phyloP scores from a whole-genome alignment of 2,797 vertebrate species.

The Oryzias dopingdopingensis region DNA sequence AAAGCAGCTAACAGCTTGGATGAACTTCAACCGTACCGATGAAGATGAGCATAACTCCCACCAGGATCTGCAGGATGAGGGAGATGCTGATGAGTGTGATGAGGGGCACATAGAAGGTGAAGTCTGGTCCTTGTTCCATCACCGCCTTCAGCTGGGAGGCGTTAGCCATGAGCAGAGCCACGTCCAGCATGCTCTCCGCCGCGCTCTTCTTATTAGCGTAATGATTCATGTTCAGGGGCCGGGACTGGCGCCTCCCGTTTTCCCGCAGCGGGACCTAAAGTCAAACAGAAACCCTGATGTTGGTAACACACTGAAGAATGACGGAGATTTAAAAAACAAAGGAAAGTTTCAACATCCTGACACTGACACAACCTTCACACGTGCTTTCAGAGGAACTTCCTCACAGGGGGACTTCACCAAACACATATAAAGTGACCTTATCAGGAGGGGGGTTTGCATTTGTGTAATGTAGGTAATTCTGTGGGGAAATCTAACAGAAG shows the following conservation, averaged over 20 bases:
- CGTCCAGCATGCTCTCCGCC: conserved; percentile 95
- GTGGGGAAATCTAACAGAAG: conserved; percentile 18
- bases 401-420: too few species aligned
- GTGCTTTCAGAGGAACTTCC: too few species aligned
- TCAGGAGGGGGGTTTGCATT: too few species aligned
- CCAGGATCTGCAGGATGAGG: conserved; percentile 84
- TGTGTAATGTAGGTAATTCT: too few species aligned
- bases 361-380: too few species aligned
- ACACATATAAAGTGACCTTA: not conserved
- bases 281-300: conserved; percentile 35
- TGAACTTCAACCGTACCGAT: conserved; percentile 79
- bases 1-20: not conserved
- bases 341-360: too few species aligned
- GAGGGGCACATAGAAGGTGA: conserved; percentile 83
- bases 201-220: conserved; percentile 98
- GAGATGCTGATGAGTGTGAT: conserved; percentile 90
- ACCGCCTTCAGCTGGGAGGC: conserved; percentile 95
- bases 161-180: conserved; percentile 96
- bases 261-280: conserved; percentile 30
- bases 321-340: not conserved
- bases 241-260: not conserved
- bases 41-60: conserved; percentile 93
- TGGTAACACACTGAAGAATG: not conserved
- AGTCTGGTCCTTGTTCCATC: conserved; percentile 83
- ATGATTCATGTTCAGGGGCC: conserved; percentile 90